Base-by-base conservation (phyloP, 2,113 vertebrate species). In the Triplophysa tibetana region DNA sequence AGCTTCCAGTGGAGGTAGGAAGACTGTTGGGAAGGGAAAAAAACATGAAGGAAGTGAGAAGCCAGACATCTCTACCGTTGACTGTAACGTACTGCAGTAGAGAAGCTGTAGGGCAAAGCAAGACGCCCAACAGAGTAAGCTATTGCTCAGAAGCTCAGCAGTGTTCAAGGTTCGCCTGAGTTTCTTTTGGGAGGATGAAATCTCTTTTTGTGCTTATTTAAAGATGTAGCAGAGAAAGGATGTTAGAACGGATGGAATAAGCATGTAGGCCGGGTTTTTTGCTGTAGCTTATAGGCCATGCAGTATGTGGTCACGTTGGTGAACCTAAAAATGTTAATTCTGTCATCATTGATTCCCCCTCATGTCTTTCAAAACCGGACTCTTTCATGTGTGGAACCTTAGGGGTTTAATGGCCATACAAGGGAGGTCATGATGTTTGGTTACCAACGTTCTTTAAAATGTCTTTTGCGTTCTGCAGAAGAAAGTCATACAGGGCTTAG, bases 61-160 rank as follows among this genome's bases (percentile, higher is more conserved):
- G 77, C 12, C n/a, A 56, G 52, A 19, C 41, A 58, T 63, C 1
- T 38, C 21, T 67, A 62, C 33, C 21, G 2, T 26, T 74, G 17
- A 54, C 16, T 62, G 4, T 61, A 61, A 75, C 38, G 45, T 45
- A 60, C 56, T 23, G 38, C 33, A 24, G n/a, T 62, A 45, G 23
- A 6, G 6, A 24, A 38, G 76, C 70, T 78, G 33, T 67, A 26
- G 50, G 48, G 81, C 21, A 62, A n/a, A 17, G 29, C 24, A 66
- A 50, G 63, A 17, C 24, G 12, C 56, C 61, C 23, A 48, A 62
- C 56, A 45, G 58, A 62, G 56, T 9, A 21, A 33, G 33, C 61
- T 23, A 33, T 85, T 84, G 70, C 13, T 62, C 16, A 62, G 38
- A 75, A 45, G 56, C 41, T 73, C 50, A 52, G 50, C 50, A 17